These are phyloP conservation scores for Rotaria sp. DNA, from an alignment of 2,888 invertebrate genomes.

Conservation along the genomic window DNA sequence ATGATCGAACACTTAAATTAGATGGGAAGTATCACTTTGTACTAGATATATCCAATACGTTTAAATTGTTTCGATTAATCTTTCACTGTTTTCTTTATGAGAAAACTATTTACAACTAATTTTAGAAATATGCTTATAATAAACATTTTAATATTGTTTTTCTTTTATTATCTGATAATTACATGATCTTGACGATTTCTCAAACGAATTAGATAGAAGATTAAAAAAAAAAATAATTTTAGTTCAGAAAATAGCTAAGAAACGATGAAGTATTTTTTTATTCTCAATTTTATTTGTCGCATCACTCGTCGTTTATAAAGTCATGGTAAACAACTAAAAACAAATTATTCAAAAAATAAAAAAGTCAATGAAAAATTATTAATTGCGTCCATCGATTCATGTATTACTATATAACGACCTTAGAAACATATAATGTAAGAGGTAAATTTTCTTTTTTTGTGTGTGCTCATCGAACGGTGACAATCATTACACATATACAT, in stretches of 20 bases:
- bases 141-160: too few species aligned
- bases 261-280: too few species aligned
- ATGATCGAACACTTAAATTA: background rate
- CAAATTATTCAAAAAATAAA: background rate
- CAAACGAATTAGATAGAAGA: too few species aligned
- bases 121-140: too few species aligned
- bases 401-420: background rate
- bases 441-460: background rate
- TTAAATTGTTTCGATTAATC: background rate
- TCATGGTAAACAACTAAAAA: background rate
- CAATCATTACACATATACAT: background rate
- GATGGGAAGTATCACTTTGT: background rate
- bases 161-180: too few species aligned
- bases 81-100: too few species aligned
- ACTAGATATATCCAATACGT: background rate
- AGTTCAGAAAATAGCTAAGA: too few species aligned
- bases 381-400: background rate
- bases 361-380: background rate
- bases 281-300: too few species aligned
- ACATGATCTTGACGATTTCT: too few species aligned
- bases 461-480: background rate
- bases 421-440: background rate
- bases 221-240: too few species aligned
- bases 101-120: too few species aligned
- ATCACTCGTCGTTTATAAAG: background rate